A percentile compares a stretch with the other conserved stretches of the same genome.
phyloP scores from a whole-genome alignment of 2,888 invertebrate genomes.

The Rhabditoides inermis region DNA sequence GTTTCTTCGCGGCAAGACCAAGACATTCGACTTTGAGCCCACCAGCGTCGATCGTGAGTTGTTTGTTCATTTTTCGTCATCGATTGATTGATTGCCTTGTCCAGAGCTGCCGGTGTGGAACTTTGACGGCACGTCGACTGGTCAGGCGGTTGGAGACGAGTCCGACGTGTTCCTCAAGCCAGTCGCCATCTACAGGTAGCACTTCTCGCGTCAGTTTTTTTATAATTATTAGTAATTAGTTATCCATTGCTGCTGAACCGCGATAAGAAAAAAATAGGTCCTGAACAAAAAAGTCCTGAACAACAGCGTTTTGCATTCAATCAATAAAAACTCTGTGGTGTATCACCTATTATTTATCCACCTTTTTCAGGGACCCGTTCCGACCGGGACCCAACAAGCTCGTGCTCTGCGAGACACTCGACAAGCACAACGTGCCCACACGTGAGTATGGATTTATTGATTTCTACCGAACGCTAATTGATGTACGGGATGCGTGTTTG shows the following conservation, averaged over 20 bases:
- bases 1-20: conserved; percentile 74
- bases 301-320: neutral
- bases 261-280: too few species aligned
- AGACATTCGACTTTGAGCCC: conserved; percentile 75
- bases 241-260: too few species aligned
- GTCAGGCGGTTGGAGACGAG: conserved; percentile 54
- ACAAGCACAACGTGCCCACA: conserved; percentile 31
- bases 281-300: neutral
- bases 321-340: neutral
- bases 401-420: conserved; percentile 38
- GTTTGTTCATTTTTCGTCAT: neutral
- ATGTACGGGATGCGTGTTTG: too few species aligned
- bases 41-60: conserved; percentile 60
- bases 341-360: neutral
- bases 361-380: conserved; percentile 68
- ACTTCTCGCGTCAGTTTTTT: neutral
- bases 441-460: too few species aligned
- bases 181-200: conserved; percentile 63
- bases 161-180: conserved; percentile 76
- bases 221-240: conserved; percentile 81
- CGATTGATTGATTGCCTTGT: conserved; percentile 2
- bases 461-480: too few species aligned
- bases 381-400: conserved; percentile 38
- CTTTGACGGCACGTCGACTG: conserved; percentile 55
- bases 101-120: conserved; percentile 55